These are phyloP conservation scores for Zygothrica quintamaculata DNA, from an alignment of 2,888 invertebrate genomes.

Conservation along the genomic window DNA sequence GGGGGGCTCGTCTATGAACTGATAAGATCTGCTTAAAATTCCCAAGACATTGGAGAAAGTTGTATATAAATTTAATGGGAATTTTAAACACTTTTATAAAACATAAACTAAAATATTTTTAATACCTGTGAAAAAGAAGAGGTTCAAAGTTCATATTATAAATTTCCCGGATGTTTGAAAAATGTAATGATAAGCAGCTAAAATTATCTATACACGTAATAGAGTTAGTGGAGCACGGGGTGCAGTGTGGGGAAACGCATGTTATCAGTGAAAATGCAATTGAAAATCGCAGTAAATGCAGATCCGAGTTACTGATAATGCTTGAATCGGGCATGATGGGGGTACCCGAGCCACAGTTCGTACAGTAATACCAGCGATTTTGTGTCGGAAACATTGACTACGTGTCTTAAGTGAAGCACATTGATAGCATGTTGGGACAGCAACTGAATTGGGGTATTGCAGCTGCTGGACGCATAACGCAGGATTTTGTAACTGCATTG, in stretches of 20 bases:
- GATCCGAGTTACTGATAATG: constrained; percentile 62
- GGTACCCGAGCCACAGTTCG: constrained; percentile 36
- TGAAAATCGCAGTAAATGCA: constrained; percentile 64
- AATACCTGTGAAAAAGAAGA: too few species aligned
- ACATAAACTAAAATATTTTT: too few species aligned
- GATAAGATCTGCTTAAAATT: too few species aligned
- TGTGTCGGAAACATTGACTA: constrained; percentile 23
- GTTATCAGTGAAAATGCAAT: constrained; percentile 60
- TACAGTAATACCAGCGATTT: constrained; percentile 48
- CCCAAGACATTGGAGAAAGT: too few species aligned
- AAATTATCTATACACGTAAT: too few species aligned
- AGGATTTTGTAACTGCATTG: constrained; percentile 92
- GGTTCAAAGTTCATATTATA: too few species aligned
- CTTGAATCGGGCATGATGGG: constrained; percentile 21
- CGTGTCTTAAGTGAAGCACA: background rate
- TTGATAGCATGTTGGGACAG: constrained; percentile 50
- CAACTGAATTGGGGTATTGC: constrained; percentile 90
- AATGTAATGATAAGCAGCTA: too few species aligned
- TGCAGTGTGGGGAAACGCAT: background rate
- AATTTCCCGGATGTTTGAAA: too few species aligned
- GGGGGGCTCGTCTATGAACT: too few species aligned
- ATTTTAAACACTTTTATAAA: too few species aligned
- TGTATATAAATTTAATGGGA: too few species aligned
- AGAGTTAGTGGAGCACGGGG: too few species aligned
- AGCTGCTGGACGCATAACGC: constrained; percentile 93